Conservation (phyloP, 2,797 vertebrate genomes). For the Aulostomus chinensis region DNA sequence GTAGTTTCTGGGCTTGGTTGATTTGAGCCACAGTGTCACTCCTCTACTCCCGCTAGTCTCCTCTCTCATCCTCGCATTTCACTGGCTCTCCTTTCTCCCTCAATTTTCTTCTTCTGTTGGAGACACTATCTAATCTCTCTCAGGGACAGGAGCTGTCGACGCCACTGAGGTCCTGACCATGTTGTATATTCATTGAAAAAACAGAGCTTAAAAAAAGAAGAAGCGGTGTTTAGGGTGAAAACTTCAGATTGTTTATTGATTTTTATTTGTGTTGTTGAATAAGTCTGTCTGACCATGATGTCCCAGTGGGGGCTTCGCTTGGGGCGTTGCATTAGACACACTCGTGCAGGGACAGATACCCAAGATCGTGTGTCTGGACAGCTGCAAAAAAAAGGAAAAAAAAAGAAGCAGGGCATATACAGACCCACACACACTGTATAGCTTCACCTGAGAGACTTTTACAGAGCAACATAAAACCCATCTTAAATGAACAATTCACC, state of each 20-base stretch:
- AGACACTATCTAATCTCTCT: constrained; percentile 66
- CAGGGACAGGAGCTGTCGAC: constrained; percentile 83
- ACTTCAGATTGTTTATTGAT: constrained; percentile 99
- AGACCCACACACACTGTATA: constrained; percentile 16
- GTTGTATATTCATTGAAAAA: constrained; percentile 99
- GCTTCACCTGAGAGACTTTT: neutral
- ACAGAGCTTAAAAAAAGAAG: constrained; percentile 79
- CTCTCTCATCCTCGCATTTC: constrained; percentile 51
- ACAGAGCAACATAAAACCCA: constrained; percentile 3
- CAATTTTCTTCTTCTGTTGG: constrained; percentile 54
- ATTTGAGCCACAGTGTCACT: constrained; percentile 26
- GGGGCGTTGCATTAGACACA: constrained; percentile 59
- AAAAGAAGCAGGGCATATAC: constrained; percentile 21
- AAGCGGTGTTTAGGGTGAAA: constrained; percentile 88
- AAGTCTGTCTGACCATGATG: constrained; percentile 88
- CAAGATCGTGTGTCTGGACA: constrained; percentile 36
- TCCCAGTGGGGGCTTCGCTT: constrained; percentile 78
- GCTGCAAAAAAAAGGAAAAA: constrained; percentile 24
- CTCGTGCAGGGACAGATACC: constrained; percentile 48
- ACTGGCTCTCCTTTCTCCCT: constrained; percentile 43
- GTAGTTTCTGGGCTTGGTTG: constrained; percentile 9
- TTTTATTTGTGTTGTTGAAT: constrained; percentile 99
- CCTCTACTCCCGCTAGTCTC: constrained; percentile 23
- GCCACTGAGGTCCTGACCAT: constrained; percentile 88
- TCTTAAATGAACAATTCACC: constrained; percentile 5